Percentiles rank a stretch among this genome's conserved stretches.
phyloP scores from a whole-genome alignment of 2,113 vertebrate genomes.

The Perognathus longimembris region DNA sequence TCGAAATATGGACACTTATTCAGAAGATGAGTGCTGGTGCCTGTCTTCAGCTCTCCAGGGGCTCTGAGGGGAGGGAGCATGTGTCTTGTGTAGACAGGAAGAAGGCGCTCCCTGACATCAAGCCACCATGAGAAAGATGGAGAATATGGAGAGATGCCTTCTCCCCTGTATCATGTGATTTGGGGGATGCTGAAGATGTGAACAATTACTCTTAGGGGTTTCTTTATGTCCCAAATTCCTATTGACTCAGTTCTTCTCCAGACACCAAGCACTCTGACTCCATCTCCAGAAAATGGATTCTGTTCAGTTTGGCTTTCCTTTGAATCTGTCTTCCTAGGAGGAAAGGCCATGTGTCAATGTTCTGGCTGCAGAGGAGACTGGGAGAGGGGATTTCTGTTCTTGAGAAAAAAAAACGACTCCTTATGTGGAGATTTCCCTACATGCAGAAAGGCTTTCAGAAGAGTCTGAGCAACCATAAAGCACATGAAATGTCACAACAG shows the following conservation, averaged over 20 bases:
- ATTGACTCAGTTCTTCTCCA: background rate
- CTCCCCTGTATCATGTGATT: background rate
- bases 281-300: background rate
- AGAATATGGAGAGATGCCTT: background rate
- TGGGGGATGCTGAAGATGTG: background rate
- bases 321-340: background rate
- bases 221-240: slow-evolving; percentile 26
- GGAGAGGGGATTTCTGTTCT: background rate
- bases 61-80: background rate
- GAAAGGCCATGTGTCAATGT: too few relatives aligned
- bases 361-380: background rate
- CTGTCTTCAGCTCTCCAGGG: background rate
- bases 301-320: background rate
- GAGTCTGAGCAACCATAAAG: background rate
- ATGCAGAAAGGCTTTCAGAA: background rate
- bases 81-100: background rate
- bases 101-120: background rate
- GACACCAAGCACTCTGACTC: too few relatives aligned
- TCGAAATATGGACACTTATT: background rate
- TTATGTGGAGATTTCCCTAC: background rate
- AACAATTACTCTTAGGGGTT: background rate
- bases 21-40: background rate
- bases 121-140: background rate
- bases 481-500: background rate
- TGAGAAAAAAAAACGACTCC: background rate